Base-by-base conservation (phyloP, 1,140 invertebrate species). In the Drosophila lacteicornis region DNA sequence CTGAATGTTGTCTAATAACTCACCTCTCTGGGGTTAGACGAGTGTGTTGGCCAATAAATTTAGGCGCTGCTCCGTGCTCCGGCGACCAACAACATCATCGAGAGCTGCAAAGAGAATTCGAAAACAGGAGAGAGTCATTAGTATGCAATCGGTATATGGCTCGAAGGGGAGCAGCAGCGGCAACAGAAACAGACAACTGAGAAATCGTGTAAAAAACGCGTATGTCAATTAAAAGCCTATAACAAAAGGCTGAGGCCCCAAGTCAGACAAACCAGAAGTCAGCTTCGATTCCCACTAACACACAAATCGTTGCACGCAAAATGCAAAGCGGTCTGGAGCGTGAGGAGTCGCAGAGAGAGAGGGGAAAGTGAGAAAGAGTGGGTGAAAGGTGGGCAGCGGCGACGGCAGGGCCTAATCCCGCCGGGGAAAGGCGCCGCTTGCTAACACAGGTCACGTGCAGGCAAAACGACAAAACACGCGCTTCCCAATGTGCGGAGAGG, bases 201-300 rank as follows among this genome's bases (percentile, higher is more conserved):
- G 79, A 76, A 88, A 80, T 84, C 86, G 86, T 91, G 82, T 79
- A 76, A 80, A 75, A 69, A 80, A 90, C 79, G 82, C 86, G 53
- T 90, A 85, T 90, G 86, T 90, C 85, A 90, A 90, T 90, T 90
- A 90, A 90, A 90, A 90, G 82, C 82, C 85, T 82, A 90, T 90
- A 90, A 91, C 85, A 90, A 70, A 79, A 51, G 60, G 30, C 55
- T 25, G 61, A 61, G 30, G 19, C 62, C 30, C 47, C 47, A 67
- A 56, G 33, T 33, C 51, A 70, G 82, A 68, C 55, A 30, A 71
- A 79, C 46, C 65, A 81, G 61, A 80, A 87, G 68, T 74, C 80
- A 75, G 73, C 57, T 81, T 59, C 63, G 66, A 56, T 70, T 66
- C 30, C 61, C 56, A 49, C 56, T 43, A 51, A 67, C 60, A 73